These are phyloP conservation scores for Parotocinclus haroldoi DNA, from an alignment of 2,797 vertebrate genomes.

Conservation along the genomic window DNA sequence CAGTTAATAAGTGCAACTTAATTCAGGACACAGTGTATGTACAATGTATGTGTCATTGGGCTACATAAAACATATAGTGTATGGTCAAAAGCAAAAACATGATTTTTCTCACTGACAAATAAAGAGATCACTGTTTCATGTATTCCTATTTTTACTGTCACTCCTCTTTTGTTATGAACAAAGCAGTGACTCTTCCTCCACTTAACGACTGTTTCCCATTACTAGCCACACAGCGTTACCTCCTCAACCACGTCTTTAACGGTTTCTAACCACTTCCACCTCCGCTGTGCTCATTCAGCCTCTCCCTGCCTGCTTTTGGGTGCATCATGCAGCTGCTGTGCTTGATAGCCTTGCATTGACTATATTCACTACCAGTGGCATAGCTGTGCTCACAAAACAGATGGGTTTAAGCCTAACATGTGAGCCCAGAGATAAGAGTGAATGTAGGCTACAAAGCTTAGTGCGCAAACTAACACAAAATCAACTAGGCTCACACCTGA, in stretches of 20 bases:
- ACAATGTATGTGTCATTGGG: not conserved
- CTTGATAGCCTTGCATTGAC: conserved; percentile 75
- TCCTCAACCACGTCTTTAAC: conserved; percentile 88
- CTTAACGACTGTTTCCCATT: conserved; percentile 89
- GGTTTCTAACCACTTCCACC: conserved; percentile 91
- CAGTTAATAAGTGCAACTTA: not conserved
- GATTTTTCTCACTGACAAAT: conserved; percentile 24
- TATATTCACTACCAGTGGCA: conserved; percentile 50
- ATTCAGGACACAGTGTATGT: not conserved
- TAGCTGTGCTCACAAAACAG: conserved; percentile 23
- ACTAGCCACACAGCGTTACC: conserved; percentile 83
- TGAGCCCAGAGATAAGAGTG: conserved; percentile 21
- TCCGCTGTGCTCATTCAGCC: conserved; percentile 52
- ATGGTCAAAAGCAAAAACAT: not conserved
- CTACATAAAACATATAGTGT: too few species aligned
- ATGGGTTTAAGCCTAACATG: conserved; percentile 28
- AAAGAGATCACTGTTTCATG: conserved; percentile 2
- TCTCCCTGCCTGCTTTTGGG: conserved; percentile 43
- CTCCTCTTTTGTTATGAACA: conserved; percentile 43
- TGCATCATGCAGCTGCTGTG: conserved; percentile 67
- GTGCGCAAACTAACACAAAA: not conserved
- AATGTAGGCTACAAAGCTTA: conserved; percentile 21
- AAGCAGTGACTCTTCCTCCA: conserved; percentile 39
- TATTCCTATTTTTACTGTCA: conserved; percentile 21
- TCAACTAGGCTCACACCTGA: not conserved